phyloP scores from a whole-genome alignment of 2,113 vertebrate genomes.

The Thermophis baileyi region DNA sequence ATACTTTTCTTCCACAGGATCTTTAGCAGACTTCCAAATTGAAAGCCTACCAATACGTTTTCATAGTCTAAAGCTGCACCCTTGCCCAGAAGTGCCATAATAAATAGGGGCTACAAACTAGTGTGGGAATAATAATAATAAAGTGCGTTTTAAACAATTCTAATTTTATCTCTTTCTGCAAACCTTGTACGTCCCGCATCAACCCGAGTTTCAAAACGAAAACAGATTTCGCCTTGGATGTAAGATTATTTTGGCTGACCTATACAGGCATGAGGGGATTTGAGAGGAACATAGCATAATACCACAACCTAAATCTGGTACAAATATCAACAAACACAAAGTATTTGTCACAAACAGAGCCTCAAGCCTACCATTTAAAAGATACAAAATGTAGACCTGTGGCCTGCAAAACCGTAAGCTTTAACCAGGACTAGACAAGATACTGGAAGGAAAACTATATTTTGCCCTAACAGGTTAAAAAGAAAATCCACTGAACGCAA shows the following conservation, averaged over 20 bases:
- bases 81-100: not conserved
- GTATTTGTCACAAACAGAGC: not conserved
- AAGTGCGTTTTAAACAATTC: not conserved
- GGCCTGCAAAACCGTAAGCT: not conserved
- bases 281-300: constrained; percentile 4
- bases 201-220: not conserved
- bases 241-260: constrained; percentile 11
- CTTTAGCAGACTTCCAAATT: not conserved
- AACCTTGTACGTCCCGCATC: not conserved
- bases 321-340: constrained; percentile 10
- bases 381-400: not conserved
- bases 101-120: not conserved
- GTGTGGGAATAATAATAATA: not conserved
- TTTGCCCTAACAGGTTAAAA: not conserved
- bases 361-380: not conserved
- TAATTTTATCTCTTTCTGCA: not conserved
- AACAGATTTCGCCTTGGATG: not conserved
- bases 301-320: constrained; percentile 8
- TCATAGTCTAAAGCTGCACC: not conserved
- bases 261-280: not conserved
- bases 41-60: not conserved
- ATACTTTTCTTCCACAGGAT: not conserved
- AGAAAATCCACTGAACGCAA: not conserved
- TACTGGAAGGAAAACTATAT: not conserved
- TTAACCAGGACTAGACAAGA: not conserved